Evolutionary conservation across 30 jellyfish, hydroid and myxozoan genomes (phyloP), one percentile per base, ranked within the genome.

Genomic region (Turritopsis rubra): DNA sequence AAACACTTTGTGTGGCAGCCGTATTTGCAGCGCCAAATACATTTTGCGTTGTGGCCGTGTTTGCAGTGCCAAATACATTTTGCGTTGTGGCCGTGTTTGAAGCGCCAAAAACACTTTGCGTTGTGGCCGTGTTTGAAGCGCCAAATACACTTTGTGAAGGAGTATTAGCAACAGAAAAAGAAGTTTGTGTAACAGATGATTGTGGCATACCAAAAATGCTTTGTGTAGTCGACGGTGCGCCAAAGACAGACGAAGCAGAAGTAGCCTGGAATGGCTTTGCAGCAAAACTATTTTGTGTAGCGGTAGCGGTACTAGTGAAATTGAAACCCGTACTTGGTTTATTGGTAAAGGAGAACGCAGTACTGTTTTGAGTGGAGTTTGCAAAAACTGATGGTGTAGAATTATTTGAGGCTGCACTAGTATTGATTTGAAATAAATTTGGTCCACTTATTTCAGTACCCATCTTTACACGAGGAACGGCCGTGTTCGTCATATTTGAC

Each of bases 131-230:
- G 18, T 84, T 86, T 27, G 77, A n/a, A n/a, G 83, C 77, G 9
- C 77, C 77, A 68, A 68, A 77, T 19, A 73, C 54, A 68, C 72
- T 75, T 52, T n/a, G 28, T 53, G 83, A 65, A 71, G 68, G 18
- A 29, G 81, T 72, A 72, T 72, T 72, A 1, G 30, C 1, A 1
- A 22, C 31, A 72, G 20, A 18, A 22, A 22, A 26, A 1, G 31
- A 18, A 53, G 31, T 72, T 8, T 72, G 81, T 26, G 81, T 72
- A 1, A 31, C n/a, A 18, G 81, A 28, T 18, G 81, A 1, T 16
- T 26, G 3, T 72, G 81, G 52, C 22, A 1, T 22, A 72, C 81
- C 31, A 72, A 72, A 41, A 41, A 72, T 17, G 22, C 81, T 19
- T 31, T 22, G 52, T 26, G 52, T 18, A 72, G 81, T 22, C 18